Evolutionary conservation across 1,140 invertebrate species (phyloP).

Genomic region (Contarinia nasturtii): DNA sequence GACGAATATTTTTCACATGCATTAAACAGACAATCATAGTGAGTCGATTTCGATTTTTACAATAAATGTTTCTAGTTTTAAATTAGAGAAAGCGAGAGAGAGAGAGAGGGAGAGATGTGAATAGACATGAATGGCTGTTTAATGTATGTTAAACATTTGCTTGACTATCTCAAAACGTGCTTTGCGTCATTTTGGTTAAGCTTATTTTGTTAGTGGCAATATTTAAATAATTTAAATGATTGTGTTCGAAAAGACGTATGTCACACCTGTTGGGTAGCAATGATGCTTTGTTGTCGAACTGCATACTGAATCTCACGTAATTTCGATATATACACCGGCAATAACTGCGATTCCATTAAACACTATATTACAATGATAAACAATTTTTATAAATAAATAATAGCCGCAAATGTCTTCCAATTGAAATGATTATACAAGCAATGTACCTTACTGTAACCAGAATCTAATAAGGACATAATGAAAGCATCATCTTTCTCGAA

Average conservation of each 20-base stretch:
- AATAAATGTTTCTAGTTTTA: no score
- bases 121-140: no score
- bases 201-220: no score
- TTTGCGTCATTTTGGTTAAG: no score
- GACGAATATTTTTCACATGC: no score
- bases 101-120: no score
- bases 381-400: neutral
- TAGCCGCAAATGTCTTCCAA: neutral
- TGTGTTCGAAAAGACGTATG: neutral
- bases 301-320: conserved; percentile 47
- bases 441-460: conserved; percentile 46
- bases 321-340: conserved; percentile 50
- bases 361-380: conserved; percentile 30
- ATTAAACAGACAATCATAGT: no score
- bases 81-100: no score
- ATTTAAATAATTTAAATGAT: no score
- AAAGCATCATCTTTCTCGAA: conserved; percentile 49
- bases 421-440: neutral
- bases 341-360: conserved; percentile 45
- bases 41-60: no score
- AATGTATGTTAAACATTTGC: no score
- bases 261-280: conserved; percentile 22
- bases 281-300: conserved; percentile 31
- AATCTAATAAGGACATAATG: conserved; percentile 42
- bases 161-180: no score